Evolutionary conservation across 1,140 invertebrate species (phyloP).

Genomic region (Chrysopa pallens): DNA sequence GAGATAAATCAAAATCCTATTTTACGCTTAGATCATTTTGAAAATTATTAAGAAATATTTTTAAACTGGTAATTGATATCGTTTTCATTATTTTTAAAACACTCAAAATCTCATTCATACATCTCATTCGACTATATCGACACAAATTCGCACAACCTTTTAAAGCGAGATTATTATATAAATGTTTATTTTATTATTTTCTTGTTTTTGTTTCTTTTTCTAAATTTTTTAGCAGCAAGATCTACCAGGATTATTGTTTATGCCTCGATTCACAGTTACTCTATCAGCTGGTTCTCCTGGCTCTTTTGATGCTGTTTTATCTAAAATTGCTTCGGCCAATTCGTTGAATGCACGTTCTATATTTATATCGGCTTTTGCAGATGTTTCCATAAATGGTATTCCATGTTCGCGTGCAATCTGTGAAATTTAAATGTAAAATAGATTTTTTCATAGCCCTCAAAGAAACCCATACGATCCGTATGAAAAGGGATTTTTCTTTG

Average conservation of each 20-base stretch:
- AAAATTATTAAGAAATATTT: no score
- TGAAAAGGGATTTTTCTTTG: no score
- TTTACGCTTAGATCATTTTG: no score
- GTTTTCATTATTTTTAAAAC: no score
- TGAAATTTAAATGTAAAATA: no score
- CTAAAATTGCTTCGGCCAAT: conserved; percentile 87
- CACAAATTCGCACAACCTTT: no score
- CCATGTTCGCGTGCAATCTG: conserved; percentile 95
- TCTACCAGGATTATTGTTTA: conserved; percentile 22
- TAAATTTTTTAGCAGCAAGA: conserved; percentile 10
- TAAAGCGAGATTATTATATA: neutral
- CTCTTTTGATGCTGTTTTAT: conserved; percentile 58
- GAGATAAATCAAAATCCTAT: no score
- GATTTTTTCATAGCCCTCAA: no score
- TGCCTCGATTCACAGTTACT: conserved; percentile 41
- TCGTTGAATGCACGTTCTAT: conserved; percentile 96
- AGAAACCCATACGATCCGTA: no score
- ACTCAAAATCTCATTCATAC: no score
- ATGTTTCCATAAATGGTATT: conserved; percentile 97
- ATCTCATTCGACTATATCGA: no score
- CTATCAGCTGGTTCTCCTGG: conserved; percentile 44
- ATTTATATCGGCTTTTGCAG: conserved; percentile 95
- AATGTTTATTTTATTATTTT: neutral
- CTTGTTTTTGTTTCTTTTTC: neutral
- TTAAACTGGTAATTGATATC: no score